A percentile compares a stretch with the other conserved stretches of the same genome.
These are phyloP conservation scores for Irena cyanogastra DNA, from an alignment of 2,113 vertebrate genomes.

Conservation along the genomic window DNA sequence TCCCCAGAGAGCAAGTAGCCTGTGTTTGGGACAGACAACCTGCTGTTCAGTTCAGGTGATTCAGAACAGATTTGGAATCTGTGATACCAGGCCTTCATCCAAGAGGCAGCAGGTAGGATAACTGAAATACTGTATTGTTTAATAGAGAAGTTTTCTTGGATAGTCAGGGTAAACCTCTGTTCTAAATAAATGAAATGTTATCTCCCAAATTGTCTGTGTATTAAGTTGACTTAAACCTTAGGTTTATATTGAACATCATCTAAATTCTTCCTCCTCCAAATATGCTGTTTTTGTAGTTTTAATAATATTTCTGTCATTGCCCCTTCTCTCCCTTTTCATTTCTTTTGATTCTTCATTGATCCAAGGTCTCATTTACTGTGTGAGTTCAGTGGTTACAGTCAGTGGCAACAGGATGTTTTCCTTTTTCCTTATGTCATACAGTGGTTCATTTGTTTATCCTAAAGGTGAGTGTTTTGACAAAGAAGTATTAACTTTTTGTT, in stretches of 20 bases:
- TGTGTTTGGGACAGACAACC: not conserved
- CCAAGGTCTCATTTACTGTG: not conserved
- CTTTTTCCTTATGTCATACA: not conserved
- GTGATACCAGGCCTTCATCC: not conserved
- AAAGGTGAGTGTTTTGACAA: not conserved
- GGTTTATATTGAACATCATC: not conserved
- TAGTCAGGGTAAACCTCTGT: not conserved
- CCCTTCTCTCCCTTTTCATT: not conserved
- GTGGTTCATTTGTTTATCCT: not conserved
- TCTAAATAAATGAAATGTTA: not conserved
- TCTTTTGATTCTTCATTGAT: not conserved
- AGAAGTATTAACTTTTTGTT: not conserved
- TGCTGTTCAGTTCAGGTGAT: not conserved
- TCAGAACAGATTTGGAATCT: not conserved
- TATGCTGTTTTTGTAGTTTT: not conserved
- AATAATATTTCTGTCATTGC: not conserved
- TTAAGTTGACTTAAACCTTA: not conserved
- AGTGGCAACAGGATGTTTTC: conserved; percentile 7
- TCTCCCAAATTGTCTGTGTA: not conserved
- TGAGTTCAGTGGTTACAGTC: not conserved
- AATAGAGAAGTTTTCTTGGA: not conserved
- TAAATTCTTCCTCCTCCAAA: not conserved
- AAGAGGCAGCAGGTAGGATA: not conserved
- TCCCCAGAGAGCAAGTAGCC: not conserved
- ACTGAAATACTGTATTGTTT: not conserved